Evolutionary conservation across 2,888 invertebrate genomes (phyloP), one percentile per base, ranked within the genome.

Genomic region (Mimachlamys varia): DNA sequence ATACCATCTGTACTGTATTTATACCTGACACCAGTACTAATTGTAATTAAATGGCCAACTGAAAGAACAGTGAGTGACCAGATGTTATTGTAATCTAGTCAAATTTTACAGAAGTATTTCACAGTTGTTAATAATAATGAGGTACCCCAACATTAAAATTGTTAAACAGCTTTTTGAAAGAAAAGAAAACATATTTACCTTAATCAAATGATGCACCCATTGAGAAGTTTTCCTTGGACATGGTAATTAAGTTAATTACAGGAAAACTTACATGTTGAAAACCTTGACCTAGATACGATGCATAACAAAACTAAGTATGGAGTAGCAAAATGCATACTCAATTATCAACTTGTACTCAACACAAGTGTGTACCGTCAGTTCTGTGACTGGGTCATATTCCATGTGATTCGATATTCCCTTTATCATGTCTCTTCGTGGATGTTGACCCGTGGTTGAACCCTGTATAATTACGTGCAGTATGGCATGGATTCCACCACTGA

Each of bases 331-430:
- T 58, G 53, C 7, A 58, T n/a, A 58, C 58, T 19, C 58, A 7
- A 76, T 76, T 19, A 33, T 22, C 27, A 76, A 76, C 76, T 27
- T 22, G 22, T 62, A 62, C 76, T 15, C 27, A 76, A 27, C 7
- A 5, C 7, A 5, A 33, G 27, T 76, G 19, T 76, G 76, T 76
- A 76, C 76, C 76, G 76, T 76, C 76, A 76, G 76, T 76, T 76
- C 76, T 76, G 76, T 76, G 76, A 76, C 76, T 27, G 76, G 76
- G 76, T 76, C 76, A 76, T 33, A 76, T 33, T 76, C 76, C 76
- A 76, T 27, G 1, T 33, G 27, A 33, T 76, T 76, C 76, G 33
- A 33, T 17, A 15, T 76, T 76, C 22, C 33, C 33, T 76, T 33
- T 76, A 76, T 76, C 76, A 76, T 76, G 76, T 76, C 76, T 76